Base-by-base conservation (phyloP, 2,888 invertebrate species). In the Rotaria magnacalcarata region DNA sequence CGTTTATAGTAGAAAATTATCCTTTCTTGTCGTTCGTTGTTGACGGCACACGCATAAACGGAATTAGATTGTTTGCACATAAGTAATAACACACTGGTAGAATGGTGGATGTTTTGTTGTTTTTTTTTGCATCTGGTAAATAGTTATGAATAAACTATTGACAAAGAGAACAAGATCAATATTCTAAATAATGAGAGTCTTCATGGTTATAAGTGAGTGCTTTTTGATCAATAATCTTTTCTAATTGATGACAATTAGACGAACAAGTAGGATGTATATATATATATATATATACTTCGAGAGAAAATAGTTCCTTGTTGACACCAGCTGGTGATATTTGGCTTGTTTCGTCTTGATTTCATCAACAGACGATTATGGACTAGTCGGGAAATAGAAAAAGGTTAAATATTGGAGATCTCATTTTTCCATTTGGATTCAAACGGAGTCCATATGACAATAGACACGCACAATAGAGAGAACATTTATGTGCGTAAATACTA, bases 261-360 rank as follows among this genome's bases (percentile, higher is more conserved):
- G 34, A 27, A 34, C 67, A 27, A 19, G 52, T 14, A 52, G 52
- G 52, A 14, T 14, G 50, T 52, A 52, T 52, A 67, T 34, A 34
- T 67, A 67, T 34, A 14, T 14, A 5, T 52, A 52, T 52, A 67
- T 34, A 34, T 67, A 67, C 67, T 67, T 67, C 1, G 34, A 34
- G 16, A 67, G 19, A 27, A 27, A 67, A 67, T 50, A 50, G 27
- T 67, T 27, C 67, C 11, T 34, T 34, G 16, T 24, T 16, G 67
- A 16, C 21, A 67, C 16, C 67, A 67, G 67, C 67, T 67, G 67
- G 16, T 67, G 67, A 67, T 67, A 67, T 67, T 67, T 67, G 27
- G 67, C 14, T 67, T 67, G 67, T 67, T 34, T 16, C 19, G 1
- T 67, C 67, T 34, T 67, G 67, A 67, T 34, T 67, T 67, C 67